Evolutionary conservation across 64 coral and sea anemone genomes (phyloP), one percentile per base, ranked within the genome.

Genomic region (Pachyseris speciosa): DNA sequence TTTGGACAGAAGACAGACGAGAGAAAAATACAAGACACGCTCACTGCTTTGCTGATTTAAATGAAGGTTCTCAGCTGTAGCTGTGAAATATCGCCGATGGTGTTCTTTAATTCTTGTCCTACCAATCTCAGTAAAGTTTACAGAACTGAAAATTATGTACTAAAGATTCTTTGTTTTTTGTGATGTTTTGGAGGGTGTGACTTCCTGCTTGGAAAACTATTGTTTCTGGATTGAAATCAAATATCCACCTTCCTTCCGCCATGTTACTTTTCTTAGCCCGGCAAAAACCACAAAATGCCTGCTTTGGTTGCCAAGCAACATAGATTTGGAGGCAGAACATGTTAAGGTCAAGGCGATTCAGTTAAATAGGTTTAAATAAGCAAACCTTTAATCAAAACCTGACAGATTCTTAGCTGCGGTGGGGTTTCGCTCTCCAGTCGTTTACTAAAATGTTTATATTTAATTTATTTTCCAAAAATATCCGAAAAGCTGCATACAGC

Each of bases 221-320:
- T 59, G 51, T 81, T 40, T 25, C 32, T 38, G 20, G 11, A 20
- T 71, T 33, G n/a, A 81, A 60, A 40, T 60, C 8, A 61, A 76
- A 81, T 81, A 81, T 81, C 22, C 7, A 15, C 9, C 55, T 60
- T 81, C 51, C 77, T 81, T 61, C 77, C 77, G 16, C 32, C 1
- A 16, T 61, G 77, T 60, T 22, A 13, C 51, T 61, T 81, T 61
- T 64, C 22, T 58, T 81, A 81, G 77, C 51, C 1, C 8, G 4
- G 55, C 33, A 10, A n/a, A 81, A 81, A 36, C 53, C 49, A 30
- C 52, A 61, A 41, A 55, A 20, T 55, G 22, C 8, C 9, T 16
- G 10, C 30, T 38, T 60, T 7, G 13, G 77, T 80, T 80, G 34
- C 77, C 33, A 61, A 11, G 77, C 77, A 81, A 63, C 77, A 32